These are phyloP conservation scores for Sprattus sprattus DNA, from an alignment of 2,113 vertebrate species.

Conservation along the genomic window DNA sequence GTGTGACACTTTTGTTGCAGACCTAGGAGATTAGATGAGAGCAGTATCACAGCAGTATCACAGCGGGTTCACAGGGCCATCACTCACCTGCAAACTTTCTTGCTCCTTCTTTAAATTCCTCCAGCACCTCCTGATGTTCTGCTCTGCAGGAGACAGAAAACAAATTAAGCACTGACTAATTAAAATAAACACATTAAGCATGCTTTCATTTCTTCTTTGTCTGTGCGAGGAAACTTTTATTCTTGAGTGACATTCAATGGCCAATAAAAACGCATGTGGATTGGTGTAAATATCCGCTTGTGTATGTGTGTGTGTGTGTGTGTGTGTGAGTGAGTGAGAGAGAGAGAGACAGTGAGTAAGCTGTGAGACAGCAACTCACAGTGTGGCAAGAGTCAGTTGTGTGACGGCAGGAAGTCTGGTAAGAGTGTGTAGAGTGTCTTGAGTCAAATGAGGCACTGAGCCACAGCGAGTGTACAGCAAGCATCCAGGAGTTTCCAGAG, in stretches of 20 bases:
- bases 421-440: conserved; percentile 77
- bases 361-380: conserved; percentile 69
- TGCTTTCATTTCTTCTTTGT: background rate
- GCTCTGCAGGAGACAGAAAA: conserved; percentile 66
- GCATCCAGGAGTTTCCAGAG: conserved; percentile 83
- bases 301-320: background rate
- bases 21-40: background rate
- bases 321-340: background rate
- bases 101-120: conserved; percentile 88
- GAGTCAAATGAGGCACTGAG: conserved; percentile 86
- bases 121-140: conserved; percentile 90
- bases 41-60: background rate
- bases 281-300: background rate
- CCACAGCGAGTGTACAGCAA: conserved; percentile 86
- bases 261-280: background rate
- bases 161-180: background rate
- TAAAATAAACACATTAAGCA: background rate
- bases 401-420: conserved; percentile 75
- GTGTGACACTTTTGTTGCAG: background rate
- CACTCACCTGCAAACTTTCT: conserved; percentile 86
- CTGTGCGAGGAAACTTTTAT: background rate
- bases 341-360: background rate
- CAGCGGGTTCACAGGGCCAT: background rate
- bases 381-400: conserved; percentile 78
- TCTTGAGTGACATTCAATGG: background rate